Evolutionary conservation across 2,113 vertebrate species (phyloP).

Genomic region (Dasyornis broadbenti): DNA sequence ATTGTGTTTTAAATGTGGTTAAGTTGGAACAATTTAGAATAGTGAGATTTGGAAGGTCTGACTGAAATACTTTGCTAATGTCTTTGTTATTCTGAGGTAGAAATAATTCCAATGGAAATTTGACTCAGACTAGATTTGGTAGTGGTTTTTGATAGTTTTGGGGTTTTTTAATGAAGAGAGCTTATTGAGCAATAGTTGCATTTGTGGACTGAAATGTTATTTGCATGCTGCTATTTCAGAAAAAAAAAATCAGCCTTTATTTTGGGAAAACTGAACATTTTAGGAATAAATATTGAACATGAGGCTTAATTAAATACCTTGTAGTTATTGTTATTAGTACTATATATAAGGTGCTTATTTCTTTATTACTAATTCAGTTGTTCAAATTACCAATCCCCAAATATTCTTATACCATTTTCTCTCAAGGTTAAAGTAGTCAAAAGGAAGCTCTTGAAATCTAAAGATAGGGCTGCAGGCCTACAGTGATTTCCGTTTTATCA

Average conservation of each 20-base stretch:
- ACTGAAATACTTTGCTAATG: neutral
- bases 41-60: neutral
- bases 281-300: neutral
- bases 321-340: neutral
- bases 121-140: neutral
- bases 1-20: constrained; percentile 20
- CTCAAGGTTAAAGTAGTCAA: neutral
- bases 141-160: neutral
- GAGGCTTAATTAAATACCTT: neutral
- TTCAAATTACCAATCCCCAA: neutral
- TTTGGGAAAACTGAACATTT: neutral
- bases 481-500: neutral
- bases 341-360: neutral
- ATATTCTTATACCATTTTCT: neutral
- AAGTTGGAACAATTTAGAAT: neutral
- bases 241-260: neutral
- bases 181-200: neutral
- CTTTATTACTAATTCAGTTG: neutral
- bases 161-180: neutral
- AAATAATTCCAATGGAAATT: neutral
- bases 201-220: neutral
- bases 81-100: neutral
- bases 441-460: neutral
- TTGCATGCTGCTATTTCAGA: neutral
- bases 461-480: neutral